Conservation (phyloP, 2,888 invertebrate genomes). For the Anodontia alba region DNA sequence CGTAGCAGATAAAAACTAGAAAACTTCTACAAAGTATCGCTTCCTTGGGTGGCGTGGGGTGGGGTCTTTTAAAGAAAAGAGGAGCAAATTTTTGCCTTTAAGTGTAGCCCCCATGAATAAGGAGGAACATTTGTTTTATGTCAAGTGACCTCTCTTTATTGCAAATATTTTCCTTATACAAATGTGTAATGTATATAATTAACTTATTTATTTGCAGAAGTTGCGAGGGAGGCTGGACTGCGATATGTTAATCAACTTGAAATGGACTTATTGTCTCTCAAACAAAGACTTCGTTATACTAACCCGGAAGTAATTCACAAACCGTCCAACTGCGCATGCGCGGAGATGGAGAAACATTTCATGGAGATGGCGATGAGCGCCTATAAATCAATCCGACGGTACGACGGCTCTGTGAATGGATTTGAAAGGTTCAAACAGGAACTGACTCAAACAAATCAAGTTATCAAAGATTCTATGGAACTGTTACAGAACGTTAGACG, state of each 20-base stretch:
- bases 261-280: conserved; percentile 50
- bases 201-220: conserved; percentile 50
- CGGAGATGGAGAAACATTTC: conserved; percentile 72
- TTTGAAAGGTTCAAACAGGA: conserved; percentile 72
- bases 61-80: no score
- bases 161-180: no score
- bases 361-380: conserved; percentile 74
- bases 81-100: no score
- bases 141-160: no score
- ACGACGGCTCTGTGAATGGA: conserved; percentile 64
- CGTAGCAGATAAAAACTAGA: no score
- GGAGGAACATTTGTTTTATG: no score
- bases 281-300: conserved; percentile 48
- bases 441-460: conserved; percentile 69
- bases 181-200: no score
- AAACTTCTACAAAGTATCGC: no score
- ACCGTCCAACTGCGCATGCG: conserved; percentile 70
- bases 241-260: conserved; percentile 63
- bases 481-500: conserved; percentile 68
- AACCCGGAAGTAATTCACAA: conserved; percentile 55
- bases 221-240: conserved; percentile 58
- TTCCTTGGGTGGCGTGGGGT: no score
- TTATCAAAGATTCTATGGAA: conserved; percentile 68
- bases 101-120: no score
- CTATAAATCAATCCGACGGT: conserved; percentile 67